A percentile compares a stretch with the other conserved stretches of the same genome.
These are phyloP conservation scores for Drosophila testacea DNA, from an alignment of 2,888 invertebrate genomes.

Conservation along the genomic window DNA sequence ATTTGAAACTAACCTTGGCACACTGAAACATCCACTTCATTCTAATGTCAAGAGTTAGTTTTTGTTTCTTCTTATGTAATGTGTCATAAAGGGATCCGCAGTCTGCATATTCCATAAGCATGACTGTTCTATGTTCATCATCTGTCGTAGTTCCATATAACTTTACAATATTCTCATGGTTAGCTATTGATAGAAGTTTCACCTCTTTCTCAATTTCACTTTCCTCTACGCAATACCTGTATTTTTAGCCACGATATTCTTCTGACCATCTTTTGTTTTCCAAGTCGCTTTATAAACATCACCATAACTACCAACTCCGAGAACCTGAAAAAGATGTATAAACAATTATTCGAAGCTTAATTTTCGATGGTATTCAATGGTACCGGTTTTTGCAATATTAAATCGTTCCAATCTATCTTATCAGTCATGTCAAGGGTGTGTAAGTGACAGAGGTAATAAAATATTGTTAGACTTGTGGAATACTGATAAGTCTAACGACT, in stretches of 20 bases:
- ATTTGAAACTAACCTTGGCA: slow-evolving; percentile 3
- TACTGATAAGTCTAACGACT: not conserved
- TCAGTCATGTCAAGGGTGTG: not conserved
- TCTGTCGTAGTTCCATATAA: not conserved
- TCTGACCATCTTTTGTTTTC: not conserved
- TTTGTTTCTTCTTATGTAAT: not conserved
- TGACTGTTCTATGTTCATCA: not conserved
- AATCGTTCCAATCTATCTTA: not conserved
- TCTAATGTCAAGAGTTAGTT: not conserved
- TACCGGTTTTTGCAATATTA: not conserved
- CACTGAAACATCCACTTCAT: slow-evolving; percentile 24
- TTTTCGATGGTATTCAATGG: not conserved
- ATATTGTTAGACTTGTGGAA: not conserved
- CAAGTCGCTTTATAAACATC: slow-evolving; percentile 7
- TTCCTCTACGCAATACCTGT: not conserved
- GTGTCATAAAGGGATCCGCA: slow-evolving; percentile 13
- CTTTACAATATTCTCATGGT: slow-evolving; percentile 15
- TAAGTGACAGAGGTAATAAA: not conserved
- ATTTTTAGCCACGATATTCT: slow-evolving; percentile 5
- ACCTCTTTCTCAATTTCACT: slow-evolving; percentile 11
- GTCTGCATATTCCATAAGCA: slow-evolving; percentile 27
- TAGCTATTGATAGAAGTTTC: not conserved
- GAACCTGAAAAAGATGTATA: not conserved
- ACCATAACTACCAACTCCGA: slow-evolving; percentile 12
- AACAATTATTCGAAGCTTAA: not conserved